Base-by-base conservation (phyloP, 2,888 invertebrate species). In the Melipona bicolor region DNA sequence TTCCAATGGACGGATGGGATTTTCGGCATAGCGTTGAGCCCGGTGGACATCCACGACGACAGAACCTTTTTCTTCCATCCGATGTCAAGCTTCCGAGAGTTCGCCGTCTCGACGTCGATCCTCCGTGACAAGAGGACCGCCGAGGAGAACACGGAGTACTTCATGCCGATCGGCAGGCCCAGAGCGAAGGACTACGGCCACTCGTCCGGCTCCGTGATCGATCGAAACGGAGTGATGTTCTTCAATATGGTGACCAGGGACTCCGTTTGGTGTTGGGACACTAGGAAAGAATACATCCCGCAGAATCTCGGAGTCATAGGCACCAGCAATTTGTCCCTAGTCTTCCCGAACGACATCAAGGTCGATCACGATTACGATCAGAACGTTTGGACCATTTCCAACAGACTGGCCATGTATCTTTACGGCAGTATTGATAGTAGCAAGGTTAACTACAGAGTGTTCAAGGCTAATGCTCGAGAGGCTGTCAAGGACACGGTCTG, bases 1-100 rank as follows among this genome's bases (percentile, higher is more conserved):
- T 98, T 97, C 91, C 97, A 97, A 91, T 98, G 97, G 98, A 95
- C 97, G 13, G 98, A 98, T 91, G 98, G 98, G 0, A 96, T 98
- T 36, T 97, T 98, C 91, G 97, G 97, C 0, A 94, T 97, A 88
- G 96, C 97, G 0, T 91, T 97, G 67, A 96, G 97, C n/a, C 96
- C 97, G 11, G 91, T 92, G 50, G 92, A 95, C 87, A 93, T 95
- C 3, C 91, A 95, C 75, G 92, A 94, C 32, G 97, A 97, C 71
- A 95, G 97, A 72, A 95, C 96, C 4, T 92, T 98, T 43, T 98
- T 96, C 92, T 98, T 97, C 92, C 97, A 98, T 94, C 96, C 98
- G 0, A 96, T 98, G 96, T 97, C 98, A 0, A 97, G 97, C 92
- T 97, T 96, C 90, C 95, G 97, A 89, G 97, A 98, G 92, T 98